These are phyloP conservation scores for Brachyhypopomus occidentalis DNA, from an alignment of 2,113 vertebrate species.

Conservation along the genomic window DNA sequence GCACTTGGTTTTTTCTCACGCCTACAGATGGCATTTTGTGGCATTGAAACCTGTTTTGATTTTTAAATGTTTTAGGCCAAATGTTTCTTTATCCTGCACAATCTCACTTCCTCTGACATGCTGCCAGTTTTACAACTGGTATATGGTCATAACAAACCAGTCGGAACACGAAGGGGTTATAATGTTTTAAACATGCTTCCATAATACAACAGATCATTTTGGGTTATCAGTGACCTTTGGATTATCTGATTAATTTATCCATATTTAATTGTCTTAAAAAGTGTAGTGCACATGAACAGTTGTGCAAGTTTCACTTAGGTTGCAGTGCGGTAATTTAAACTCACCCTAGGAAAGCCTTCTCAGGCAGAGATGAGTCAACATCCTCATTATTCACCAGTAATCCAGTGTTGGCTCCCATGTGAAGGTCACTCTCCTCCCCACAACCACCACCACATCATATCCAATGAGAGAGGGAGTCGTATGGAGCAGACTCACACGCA, in stretches of 20 bases:
- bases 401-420: constrained; percentile 45
- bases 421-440: constrained; percentile 51
- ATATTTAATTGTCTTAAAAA: not conserved
- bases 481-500: constrained; percentile 24
- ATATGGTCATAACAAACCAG: not conserved
- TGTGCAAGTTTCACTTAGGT: not conserved
- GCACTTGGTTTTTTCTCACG: not conserved
- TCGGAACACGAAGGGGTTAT: not conserved
- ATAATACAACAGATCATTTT: not conserved
- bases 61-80: not conserved
- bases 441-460: constrained; percentile 36
- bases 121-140: too few species aligned
- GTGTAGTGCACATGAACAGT: not conserved
- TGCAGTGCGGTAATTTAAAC: not conserved
- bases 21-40: not conserved
- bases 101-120: not conserved
- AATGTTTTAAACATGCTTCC: not conserved
- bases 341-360: constrained; percentile 2
- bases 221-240: not conserved
- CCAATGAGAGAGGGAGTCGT: constrained; percentile 26
- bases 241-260: not conserved
- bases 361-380: constrained; percentile 35
- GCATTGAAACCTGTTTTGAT: not conserved
- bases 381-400: constrained; percentile 53
- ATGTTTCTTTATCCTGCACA: not conserved